phyloP scores from a whole-genome alignment of 2,888 invertebrate genomes.

The Platerodrilus igneus region DNA sequence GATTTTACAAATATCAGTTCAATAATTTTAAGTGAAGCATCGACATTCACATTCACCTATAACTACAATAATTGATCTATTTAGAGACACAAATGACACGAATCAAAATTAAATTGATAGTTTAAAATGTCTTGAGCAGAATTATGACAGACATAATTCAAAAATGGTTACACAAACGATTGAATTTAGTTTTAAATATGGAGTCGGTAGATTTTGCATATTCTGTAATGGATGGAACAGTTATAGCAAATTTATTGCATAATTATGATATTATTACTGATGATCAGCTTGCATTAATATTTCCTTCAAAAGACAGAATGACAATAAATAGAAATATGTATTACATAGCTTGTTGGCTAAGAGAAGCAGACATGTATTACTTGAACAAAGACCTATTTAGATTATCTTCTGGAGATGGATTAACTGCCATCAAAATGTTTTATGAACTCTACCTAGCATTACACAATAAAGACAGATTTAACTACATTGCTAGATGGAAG shows the following conservation, averaged over 20 bases:
- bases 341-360: conserved; percentile 53
- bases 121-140: no score
- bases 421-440: conserved; percentile 54
- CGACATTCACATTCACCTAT: no score
- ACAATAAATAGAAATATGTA: conserved; percentile 49
- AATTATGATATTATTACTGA: conserved; percentile 57
- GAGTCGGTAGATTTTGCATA: conserved; percentile 53
- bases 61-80: no score
- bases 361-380: conserved; percentile 49
- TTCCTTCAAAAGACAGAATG: conserved; percentile 32
- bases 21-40: no score
- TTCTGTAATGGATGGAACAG: conserved; percentile 55
- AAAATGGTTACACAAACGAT: conserved; percentile 56
- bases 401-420: conserved; percentile 52
- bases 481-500: no score
- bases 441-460: conserved; percentile 59
- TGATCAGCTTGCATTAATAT: conserved; percentile 52
- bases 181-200: conserved; percentile 54
- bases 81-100: no score
- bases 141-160: conserved; percentile 57
- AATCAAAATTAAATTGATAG: no score
- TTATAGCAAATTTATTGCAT: conserved; percentile 54
- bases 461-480: conserved; percentile 54
- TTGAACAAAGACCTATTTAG: conserved; percentile 48
- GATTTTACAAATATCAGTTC: no score